Evolutionary conservation across 2,888 invertebrate species (phyloP).

Genomic region (Amaurobius ferox): DNA sequence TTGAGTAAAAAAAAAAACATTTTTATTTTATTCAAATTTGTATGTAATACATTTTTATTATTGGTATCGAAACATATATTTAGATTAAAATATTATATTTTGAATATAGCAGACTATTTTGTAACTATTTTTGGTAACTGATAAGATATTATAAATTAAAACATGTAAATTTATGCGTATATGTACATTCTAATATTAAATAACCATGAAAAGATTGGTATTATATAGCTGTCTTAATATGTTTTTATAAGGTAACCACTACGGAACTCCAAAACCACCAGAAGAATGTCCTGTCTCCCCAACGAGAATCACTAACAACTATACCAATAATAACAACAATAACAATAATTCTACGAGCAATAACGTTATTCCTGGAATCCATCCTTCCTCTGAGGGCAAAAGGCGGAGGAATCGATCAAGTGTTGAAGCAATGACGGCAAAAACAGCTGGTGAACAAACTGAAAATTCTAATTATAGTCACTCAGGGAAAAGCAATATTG

Average conservation of each 20-base stretch:
- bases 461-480: slow-evolving; percentile 45
- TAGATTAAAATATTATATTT: no score
- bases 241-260: slow-evolving; percentile 81
- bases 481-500: slow-evolving; percentile 48
- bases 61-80: no score
- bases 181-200: no score
- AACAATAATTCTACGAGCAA: slow-evolving; percentile 10
- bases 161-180: no score
- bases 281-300: slow-evolving; percentile 76
- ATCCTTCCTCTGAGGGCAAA: slow-evolving; percentile 79
- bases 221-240: no score
- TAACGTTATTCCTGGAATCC: slow-evolving; percentile 79
- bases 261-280: slow-evolving; percentile 82
- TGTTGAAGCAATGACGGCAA: slow-evolving; percentile 80
- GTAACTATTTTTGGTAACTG: no score
- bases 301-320: slow-evolving; percentile 74
- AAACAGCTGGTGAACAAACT: slow-evolving; percentile 71
- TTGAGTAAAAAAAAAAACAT: no score
- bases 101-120: no score
- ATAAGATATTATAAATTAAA: no score
- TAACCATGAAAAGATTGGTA: no score
- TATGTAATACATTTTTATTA: no score
- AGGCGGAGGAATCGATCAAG: slow-evolving; percentile 80
- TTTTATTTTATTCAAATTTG: no score
- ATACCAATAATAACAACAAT: slow-evolving; percentile 39